phyloP scores from a whole-genome alignment of 2,888 invertebrate species.

The Ophraella communa region DNA sequence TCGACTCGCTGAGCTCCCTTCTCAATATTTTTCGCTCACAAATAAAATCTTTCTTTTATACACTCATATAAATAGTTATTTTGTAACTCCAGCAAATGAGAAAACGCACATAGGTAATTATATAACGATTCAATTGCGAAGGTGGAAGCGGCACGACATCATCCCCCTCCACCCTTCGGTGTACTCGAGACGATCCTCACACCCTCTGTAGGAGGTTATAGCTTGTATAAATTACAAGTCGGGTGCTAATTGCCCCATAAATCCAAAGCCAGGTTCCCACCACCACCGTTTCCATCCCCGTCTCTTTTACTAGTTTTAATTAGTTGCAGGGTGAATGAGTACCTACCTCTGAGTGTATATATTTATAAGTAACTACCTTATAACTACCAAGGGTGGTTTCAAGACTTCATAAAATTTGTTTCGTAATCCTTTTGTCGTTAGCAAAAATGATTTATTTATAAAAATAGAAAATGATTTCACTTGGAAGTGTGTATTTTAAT shows the following conservation, averaged over 20 bases:
- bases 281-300: slow-evolving; percentile 39
- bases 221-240: slow-evolving; percentile 52
- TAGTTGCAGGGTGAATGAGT: slow-evolving; percentile 50
- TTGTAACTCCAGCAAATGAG: neutral
- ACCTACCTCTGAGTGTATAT: slow-evolving; percentile 40
- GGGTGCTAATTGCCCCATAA: slow-evolving; percentile 53
- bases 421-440: too few species aligned
- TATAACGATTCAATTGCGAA: slow-evolving; percentile 48
- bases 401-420: too few species aligned
- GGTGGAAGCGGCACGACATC: slow-evolving; percentile 24
- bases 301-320: slow-evolving; percentile 52
- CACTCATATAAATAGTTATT: too few species aligned
- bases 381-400: slow-evolving; percentile 35
- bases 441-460: too few species aligned
- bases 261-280: slow-evolving; percentile 42
- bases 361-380: slow-evolving; percentile 42
- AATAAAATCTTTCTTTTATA: too few species aligned
- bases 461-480: too few species aligned
- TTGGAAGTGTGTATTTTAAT: too few species aligned
- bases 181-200: slow-evolving; percentile 40
- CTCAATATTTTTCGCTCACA: too few species aligned
- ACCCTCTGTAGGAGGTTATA: slow-evolving; percentile 47
- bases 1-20: too few species aligned
- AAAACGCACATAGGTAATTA: slow-evolving; percentile 42
- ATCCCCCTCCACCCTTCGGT: slow-evolving; percentile 6